Conservation (phyloP, 2,797 vertebrate species). For the Anomalospiza imberbis region DNA sequence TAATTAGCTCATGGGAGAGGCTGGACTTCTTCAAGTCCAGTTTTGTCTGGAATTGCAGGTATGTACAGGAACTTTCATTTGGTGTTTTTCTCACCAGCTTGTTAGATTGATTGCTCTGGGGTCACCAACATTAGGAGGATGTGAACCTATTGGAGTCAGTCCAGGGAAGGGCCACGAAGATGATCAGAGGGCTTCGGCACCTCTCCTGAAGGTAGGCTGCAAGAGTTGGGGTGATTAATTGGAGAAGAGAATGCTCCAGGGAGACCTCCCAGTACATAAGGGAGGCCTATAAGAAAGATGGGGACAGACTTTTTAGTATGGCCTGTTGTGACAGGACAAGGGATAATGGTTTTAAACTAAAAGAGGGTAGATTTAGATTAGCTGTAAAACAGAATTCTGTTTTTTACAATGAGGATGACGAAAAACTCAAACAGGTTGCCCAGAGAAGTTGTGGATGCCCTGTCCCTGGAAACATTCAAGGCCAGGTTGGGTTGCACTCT, state of each 20-base stretch:
- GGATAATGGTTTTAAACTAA: neutral
- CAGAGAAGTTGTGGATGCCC: neutral
- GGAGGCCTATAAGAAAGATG: neutral
- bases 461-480: neutral
- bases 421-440: neutral
- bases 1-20: neutral
- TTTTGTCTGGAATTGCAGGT: neutral
- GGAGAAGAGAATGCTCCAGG: neutral
- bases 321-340: neutral
- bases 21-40: neutral
- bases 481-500: neutral
- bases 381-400: neutral
- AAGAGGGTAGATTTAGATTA: neutral
- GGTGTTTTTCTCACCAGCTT: neutral
- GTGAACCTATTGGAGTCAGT: neutral
- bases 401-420: neutral
- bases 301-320: neutral
- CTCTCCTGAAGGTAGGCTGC: neutral
- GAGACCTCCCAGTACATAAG: neutral
- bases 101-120: neutral
- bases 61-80: neutral
- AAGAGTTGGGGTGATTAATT: neutral
- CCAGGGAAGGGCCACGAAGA: rapidly evolving
- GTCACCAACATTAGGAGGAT: neutral
- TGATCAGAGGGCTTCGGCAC: neutral